Evolutionary conservation across 2,113 vertebrate genomes (phyloP), one percentile per base, ranked within the genome.

Genomic region (Oenanthe oenanthe): DNA sequence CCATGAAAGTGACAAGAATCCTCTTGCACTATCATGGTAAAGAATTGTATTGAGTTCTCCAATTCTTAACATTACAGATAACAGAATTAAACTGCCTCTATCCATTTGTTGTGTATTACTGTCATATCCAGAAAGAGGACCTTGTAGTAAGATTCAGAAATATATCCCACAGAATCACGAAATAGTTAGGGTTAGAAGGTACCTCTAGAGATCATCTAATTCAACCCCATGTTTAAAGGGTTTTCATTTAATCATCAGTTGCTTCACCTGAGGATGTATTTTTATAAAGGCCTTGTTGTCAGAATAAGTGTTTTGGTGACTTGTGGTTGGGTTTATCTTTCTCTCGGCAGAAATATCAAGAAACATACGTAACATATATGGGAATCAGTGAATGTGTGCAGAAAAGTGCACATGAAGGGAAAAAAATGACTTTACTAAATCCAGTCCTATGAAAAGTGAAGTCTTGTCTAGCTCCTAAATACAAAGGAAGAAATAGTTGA

Each of bases 401-500:
- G 42, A 61, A 82, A 73, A 61, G 20, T 61, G 42, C 74, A 70
- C 34, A 60, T 10, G 19, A 42, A 61, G 24, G 48, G 31, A 40
- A 57, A 77, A 87, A 70, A 61, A 47, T 11, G 3, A 14, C 26
- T 63, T 25, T 34, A 8, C 56, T 77, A 53, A 82, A 75, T 83
- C 32, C 5, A 34, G 9, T 40, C 32, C 47, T 92, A 71, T 51
- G 43, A 71, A 62, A 95, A 92, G 18, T 80, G 32, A 87, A 78
- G 43, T 53, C 36, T 42, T 47, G 17, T 43, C 76, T 79, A 84
- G 53, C 34, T 78, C 42, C 34, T 56, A 20, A 11, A 67, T 67
- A 73, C 62, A 84, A 92, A 81, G 66, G 45, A 88, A 94, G 56
- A 93, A 80, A 85, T 65, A 79, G 40, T 29, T 84, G 67, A 91